Base-by-base conservation (phyloP, 2,888 invertebrate species). In the Sturmia bella region DNA sequence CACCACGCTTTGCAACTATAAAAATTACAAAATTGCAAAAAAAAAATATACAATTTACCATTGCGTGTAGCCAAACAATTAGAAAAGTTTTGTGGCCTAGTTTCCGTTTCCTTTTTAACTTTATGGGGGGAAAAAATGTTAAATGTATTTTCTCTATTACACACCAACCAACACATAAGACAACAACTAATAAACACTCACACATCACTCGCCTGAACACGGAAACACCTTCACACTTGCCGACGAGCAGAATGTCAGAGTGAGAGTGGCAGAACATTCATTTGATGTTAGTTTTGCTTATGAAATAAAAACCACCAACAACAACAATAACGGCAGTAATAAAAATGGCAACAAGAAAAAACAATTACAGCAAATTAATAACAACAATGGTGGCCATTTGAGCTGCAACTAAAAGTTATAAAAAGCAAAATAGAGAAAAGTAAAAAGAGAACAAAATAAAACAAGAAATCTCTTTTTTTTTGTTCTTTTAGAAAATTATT, bases 61-160 rank as follows among this genome's bases (percentile, higher is more conserved):
- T 80, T 61, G 80, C 86, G 85, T 85, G 84, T 69, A 74, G 69
- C 78, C 85, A 85, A 87, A 86, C 88, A 88, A 88, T 88, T 88
- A 87, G 87, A 87, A 87, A 87, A 88, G 87, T 87, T 87, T 85
- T 85, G 76, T 87, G 86, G 81, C 85, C 84, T 84, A 86, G 82
- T 86, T 86, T 84, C 84, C 84, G 79, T 79, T 84, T 84, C 83
- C 83, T 85, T 80, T 79, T 66, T 37, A 66, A 61, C 64, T 73
- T 66, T 59, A 19, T 61, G 37, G 4, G 15, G 19, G 48, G 17
- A 61, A 72, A 63, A 72, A 57, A 59, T n/a, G 43, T 45, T 72
- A 78, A 78, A 73, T 68, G 72, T 52, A 59, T 76, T 66, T 37
- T 66, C 50, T 57, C 12, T 66, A 50, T 17, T 15, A 59, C 57